Conservation (phyloP, 2,888 invertebrate species). For the Euplagia quadripunctaria region DNA sequence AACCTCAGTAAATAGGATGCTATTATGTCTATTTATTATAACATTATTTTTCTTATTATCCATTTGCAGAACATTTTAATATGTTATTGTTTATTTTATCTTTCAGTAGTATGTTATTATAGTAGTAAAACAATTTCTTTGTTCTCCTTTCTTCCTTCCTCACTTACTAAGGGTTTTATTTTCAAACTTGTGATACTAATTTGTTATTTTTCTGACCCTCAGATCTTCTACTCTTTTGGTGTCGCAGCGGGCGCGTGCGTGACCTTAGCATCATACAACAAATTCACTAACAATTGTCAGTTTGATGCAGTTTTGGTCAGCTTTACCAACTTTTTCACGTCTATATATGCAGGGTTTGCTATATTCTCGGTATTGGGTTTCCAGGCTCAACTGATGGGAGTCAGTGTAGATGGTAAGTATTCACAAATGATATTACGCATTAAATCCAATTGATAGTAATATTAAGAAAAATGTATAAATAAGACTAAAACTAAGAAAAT, state of each 20-base stretch:
- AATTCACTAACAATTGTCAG: conserved; percentile 90
- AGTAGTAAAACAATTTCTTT: too few species aligned
- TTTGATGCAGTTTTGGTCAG: conserved; percentile 92
- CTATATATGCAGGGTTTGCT: conserved; percentile 92
- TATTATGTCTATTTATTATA: too few species aligned
- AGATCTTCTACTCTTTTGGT: conserved; percentile 94
- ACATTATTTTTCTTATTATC: too few species aligned
- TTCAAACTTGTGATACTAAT: neutral
- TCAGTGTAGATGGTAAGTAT: conserved; percentile 86
- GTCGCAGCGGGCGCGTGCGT: conserved; percentile 92
- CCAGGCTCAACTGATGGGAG: conserved; percentile 89
- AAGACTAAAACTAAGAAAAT: neutral
- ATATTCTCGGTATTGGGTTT: conserved; percentile 94
- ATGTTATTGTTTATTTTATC: too few species aligned
- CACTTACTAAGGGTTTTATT: neutral
- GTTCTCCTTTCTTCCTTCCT: too few species aligned
- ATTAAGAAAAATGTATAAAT: too few species aligned
- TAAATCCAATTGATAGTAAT: too few species aligned
- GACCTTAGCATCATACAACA: conserved; percentile 92
- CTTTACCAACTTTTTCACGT: conserved; percentile 90
- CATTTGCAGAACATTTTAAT: too few species aligned
- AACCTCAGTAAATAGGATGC: too few species aligned
- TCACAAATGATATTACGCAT: neutral
- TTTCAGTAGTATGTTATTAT: too few species aligned
- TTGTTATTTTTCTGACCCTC: conserved; percentile 22